Evolutionary conservation across 2,113 vertebrate species (phyloP).

Genomic region (Pteruthius melanotis): DNA sequence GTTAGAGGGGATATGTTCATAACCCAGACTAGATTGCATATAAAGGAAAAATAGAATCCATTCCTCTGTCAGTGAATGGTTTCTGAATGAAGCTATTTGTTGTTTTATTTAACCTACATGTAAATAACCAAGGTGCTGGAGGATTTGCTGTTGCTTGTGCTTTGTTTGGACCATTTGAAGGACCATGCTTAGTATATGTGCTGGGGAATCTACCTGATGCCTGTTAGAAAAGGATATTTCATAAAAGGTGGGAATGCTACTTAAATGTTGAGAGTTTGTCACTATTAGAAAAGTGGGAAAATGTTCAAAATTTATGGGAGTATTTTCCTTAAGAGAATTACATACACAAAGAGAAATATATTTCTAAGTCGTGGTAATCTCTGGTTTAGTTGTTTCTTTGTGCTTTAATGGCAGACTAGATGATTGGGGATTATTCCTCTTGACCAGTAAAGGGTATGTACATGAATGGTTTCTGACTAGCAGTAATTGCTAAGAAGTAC

Average conservation of each 20-base stretch:
- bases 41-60: not conserved
- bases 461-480: not conserved
- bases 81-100: not conserved
- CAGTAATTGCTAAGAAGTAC: not conserved
- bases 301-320: not conserved
- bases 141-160: not conserved
- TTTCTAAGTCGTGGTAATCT: not conserved
- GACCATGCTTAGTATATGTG: not conserved
- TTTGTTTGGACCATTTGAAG: not conserved
- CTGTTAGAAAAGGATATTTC: not conserved
- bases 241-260: not conserved
- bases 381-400: not conserved
- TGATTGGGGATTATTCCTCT: not conserved
- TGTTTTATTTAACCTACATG: not conserved
- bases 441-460: not conserved
- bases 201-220: not conserved
- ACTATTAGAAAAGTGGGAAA: not conserved
- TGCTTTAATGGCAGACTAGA: not conserved
- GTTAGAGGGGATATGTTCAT: not conserved
- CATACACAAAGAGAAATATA: not conserved
- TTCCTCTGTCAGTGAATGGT: not conserved
- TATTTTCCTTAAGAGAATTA: not conserved
- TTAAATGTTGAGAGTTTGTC: not conserved
- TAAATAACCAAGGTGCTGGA: not conserved
- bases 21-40: not conserved